phyloP scores from a whole-genome alignment of 2,113 vertebrate species.

The Coregonus clupeaformis region DNA sequence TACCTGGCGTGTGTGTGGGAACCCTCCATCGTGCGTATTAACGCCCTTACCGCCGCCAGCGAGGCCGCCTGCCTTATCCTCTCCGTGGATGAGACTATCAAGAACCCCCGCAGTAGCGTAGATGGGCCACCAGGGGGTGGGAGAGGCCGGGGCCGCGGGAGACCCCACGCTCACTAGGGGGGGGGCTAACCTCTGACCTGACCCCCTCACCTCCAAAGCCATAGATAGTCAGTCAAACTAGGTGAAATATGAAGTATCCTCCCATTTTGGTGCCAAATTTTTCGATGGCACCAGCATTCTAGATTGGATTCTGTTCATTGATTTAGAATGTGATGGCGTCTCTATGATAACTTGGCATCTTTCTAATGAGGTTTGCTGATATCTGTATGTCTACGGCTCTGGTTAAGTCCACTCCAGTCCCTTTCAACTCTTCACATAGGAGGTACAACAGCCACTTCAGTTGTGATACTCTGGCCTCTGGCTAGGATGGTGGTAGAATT shows the following conservation, averaged over 20 bases:
- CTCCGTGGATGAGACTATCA: constrained; percentile 95
- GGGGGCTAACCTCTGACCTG: constrained; percentile 26
- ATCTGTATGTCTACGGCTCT: too few relatives aligned
- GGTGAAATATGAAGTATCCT: too few relatives aligned
- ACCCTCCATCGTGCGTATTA: constrained; percentile 88
- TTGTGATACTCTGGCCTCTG: constrained; percentile 11
- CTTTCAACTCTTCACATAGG: background rate
- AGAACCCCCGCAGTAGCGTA: constrained; percentile 83
- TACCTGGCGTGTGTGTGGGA: constrained; percentile 91
- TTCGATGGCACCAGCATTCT: too few relatives aligned
- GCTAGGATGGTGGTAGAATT: background rate
- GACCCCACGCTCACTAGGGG: constrained; percentile 78
- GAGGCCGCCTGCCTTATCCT: constrained; percentile 95
- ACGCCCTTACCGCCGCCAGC: constrained; percentile 89
- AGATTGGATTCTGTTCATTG: too few relatives aligned
- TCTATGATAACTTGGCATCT: too few relatives aligned
- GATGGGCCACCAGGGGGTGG: constrained; percentile 71
- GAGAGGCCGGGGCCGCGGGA: constrained; percentile 78
- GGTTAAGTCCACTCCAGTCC: background rate
- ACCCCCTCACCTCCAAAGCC: background rate
- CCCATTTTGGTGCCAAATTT: too few relatives aligned
- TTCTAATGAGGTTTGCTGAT: too few relatives aligned
- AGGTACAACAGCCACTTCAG: constrained; percentile 14
- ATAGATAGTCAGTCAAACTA: too few relatives aligned
- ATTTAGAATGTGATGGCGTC: too few relatives aligned